Evolutionary conservation across 2,113 vertebrate genomes (phyloP).

Genomic region (Lepus timidus): DNA sequence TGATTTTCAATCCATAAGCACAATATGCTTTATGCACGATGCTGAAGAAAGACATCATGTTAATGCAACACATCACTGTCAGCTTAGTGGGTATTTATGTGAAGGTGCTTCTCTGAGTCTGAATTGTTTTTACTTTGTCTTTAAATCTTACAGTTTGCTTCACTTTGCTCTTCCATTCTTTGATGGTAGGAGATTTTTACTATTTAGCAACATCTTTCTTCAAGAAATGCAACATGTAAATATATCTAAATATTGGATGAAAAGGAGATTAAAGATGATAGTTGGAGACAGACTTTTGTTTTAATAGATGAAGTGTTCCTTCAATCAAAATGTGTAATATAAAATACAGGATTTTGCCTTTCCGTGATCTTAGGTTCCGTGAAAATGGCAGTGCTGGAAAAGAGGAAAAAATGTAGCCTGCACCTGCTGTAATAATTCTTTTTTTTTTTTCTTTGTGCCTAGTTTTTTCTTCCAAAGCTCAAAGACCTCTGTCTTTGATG

Average conservation of each 20-base stretch:
- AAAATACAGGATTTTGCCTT: background rate
- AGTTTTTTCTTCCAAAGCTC: slow-evolving; percentile 50
- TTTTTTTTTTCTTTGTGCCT: background rate
- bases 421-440: background rate
- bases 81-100: background rate
- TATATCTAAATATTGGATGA: background rate
- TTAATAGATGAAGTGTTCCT: background rate
- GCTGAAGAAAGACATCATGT: background rate
- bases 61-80: background rate
- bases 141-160: background rate
- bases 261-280: background rate
- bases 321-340: slow-evolving; percentile 23
- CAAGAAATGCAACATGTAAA: background rate
- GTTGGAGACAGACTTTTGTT: background rate
- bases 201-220: background rate
- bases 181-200: background rate
- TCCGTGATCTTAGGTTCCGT: background rate
- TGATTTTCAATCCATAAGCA: slow-evolving; percentile 11
- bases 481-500: slow-evolving; percentile 60
- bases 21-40: slow-evolving; percentile 40
- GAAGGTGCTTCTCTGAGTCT: background rate
- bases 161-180: background rate
- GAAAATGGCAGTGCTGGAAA: background rate
- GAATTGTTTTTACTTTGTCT: background rate
- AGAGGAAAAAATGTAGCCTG: background rate